Base-by-base conservation (phyloP, 1,140 invertebrate species). In the Oncopodura yosiiana region DNA sequence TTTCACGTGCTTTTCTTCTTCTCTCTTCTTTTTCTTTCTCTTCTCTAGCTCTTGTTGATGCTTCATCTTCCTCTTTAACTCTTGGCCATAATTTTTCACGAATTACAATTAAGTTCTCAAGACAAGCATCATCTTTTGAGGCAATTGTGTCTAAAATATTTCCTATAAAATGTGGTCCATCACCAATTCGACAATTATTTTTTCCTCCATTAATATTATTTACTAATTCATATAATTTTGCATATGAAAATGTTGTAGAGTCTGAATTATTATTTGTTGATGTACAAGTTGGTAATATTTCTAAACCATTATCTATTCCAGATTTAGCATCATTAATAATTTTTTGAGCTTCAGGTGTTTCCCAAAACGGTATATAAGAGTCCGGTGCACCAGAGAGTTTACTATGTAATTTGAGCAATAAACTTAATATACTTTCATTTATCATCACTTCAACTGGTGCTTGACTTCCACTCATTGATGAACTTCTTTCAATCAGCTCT, bases 351-450 rank as follows among this genome's bases (percentile, higher is more conserved):
- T 50, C 52, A n/a, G 53, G 46, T 26, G 27, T 48, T 52, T 63
- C 58, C 62, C 62, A 63, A 41, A 50, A 63, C 0, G 74, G 74
- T 62, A 76, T 75, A 65, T 80, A 94, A 58, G 85, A 89, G 66
- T 92, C 86, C 5, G 85, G 78, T 32, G 79, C 74, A 3, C 84
- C 86, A 0, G 85, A 86, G 12, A 95, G 71, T 68, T 94, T 90
- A 0, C 87, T 87, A 70, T 96, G 91, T n/a, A 96, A 74, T 69
- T 91, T 93, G 9, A 96, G 73, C 21, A 97, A 72, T 32, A 96
- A 73, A 0, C 90, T 91, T 3, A 51, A 81, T 46, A 96, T 88
- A 54, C 87, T 94, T 70, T 96, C 92, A 63, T 90, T 86, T 12
- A 63, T 37, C 8, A 57, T 27, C 16, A 87, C 75, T 50, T 79